Evolutionary conservation across 2,888 invertebrate species (phyloP), one percentile per base, ranked within the genome.

Genomic region (Halocaridina rubra): DNA sequence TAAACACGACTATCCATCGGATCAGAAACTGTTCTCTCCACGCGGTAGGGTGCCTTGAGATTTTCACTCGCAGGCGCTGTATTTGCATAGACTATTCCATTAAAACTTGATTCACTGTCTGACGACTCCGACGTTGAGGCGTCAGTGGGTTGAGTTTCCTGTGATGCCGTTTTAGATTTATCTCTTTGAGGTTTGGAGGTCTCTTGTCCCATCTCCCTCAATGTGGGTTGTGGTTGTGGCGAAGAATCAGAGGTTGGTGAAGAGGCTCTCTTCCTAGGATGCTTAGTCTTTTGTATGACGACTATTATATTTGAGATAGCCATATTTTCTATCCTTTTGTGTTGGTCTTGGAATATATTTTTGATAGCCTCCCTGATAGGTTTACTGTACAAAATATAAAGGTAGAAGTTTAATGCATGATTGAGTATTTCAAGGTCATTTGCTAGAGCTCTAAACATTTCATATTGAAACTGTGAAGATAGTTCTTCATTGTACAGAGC

Each of bases 391-490:
- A 91, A 88, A 80, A 91, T 90, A 86, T 91, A 91, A 77, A 92
- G 90, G 89, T 92, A 92, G 88, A 92, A 92, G 88, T 92, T 92
- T 86, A 92, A 90, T 2, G 92, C 91, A 88, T 92, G 92, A 89
- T 92, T 92, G 80, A 92, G 90, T 76, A 92, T 90, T 88, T 92
- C 92, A 74, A 92, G 88, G 39, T 91, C 89, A 87, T 92, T 92
- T 8, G 92, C 91, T 39, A 91, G 89, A 8, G 92, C 92, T 64
- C 92, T 90, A 88, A 92, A 91, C 19, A 91, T 89, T 90, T 92
- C 91, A 82, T 91, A 90, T 10, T 88, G 87, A 30, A 89, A 86
- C 30, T 79, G 30, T 5, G 80, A 80, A 2, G 90, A 89, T 59
- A 89, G 88, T 24, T 90, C 89, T 80, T 92, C 91, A 4, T 90